These are phyloP conservation scores for Sisyra terminalis DNA, from an alignment of 2,888 invertebrate species.

Conservation along the genomic window DNA sequence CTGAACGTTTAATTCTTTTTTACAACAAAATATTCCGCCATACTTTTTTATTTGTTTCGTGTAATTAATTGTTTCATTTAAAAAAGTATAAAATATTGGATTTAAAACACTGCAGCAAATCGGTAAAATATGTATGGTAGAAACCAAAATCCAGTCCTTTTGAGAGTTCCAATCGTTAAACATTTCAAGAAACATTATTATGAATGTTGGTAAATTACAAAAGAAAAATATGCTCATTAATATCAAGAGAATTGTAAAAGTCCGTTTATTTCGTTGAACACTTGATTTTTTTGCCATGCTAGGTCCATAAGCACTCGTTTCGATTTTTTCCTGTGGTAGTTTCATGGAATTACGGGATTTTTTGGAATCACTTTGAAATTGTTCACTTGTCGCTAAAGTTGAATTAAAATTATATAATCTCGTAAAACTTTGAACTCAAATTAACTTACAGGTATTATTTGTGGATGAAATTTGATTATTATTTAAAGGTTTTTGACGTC, in stretches of 20 bases:
- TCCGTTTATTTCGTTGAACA: constrained; percentile 32
- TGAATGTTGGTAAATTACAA: constrained; percentile 36
- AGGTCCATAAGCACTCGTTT: constrained; percentile 10
- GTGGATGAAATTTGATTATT: too few relatives aligned
- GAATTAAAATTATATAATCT: too few relatives aligned
- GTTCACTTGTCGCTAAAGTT: too few relatives aligned
- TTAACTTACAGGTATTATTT: too few relatives aligned
- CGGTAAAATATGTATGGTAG: constrained; percentile 32
- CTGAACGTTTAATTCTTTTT: too few relatives aligned
- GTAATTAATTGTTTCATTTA: constrained; percentile 30
- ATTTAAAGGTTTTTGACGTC: constrained; percentile 16
- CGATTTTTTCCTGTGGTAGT: constrained; percentile 11
- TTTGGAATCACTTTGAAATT: constrained; percentile 11
- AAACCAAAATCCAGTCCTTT: constrained; percentile 30
- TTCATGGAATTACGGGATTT: constrained; percentile 16
- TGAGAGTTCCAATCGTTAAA: constrained; percentile 18
- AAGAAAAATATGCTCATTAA: constrained; percentile 35
- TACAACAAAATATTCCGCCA: too few relatives aligned
- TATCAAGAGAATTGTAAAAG: constrained; percentile 35
- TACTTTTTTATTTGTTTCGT: too few relatives aligned
- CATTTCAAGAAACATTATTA: constrained; percentile 31
- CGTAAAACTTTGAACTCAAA: too few relatives aligned
- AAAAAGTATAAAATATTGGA: constrained; percentile 41
- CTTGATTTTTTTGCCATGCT: constrained; percentile 14
- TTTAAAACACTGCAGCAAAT: constrained; percentile 35